phyloP scores from a whole-genome alignment of 23 tunicate genomes.

The Ciona savignyi region DNA sequence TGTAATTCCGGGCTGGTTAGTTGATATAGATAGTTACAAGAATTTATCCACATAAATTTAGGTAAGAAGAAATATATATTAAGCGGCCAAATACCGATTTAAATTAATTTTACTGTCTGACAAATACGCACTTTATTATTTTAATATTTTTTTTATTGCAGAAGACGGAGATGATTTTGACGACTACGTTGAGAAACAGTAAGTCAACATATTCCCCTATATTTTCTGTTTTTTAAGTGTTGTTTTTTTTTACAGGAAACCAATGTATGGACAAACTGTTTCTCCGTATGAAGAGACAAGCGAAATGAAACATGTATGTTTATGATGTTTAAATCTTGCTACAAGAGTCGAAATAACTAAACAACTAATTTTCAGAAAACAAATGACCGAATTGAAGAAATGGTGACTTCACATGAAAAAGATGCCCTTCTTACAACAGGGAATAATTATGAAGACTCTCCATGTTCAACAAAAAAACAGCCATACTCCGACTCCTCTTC shows the following conservation, averaged over 20 bases:
- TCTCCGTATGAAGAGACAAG: not conserved
- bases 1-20: too few relatives aligned
- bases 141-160: not conserved
- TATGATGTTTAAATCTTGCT: too few relatives aligned
- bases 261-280: not conserved
- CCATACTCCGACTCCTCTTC: not conserved
- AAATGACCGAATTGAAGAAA: not conserved
- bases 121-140: too few relatives aligned
- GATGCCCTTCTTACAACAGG: slow-evolving; percentile 14
- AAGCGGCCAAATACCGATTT: too few relatives aligned
- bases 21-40: too few relatives aligned
- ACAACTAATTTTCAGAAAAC: not conserved
- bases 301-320: not conserved
- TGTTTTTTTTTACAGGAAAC: slow-evolving; percentile 15
- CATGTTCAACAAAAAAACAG: not conserved
- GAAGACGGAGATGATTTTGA: slow-evolving; percentile 27
- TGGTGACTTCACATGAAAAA: slow-evolving; percentile 5
- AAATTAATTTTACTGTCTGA: too few relatives aligned
- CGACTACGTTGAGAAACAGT: slow-evolving; percentile 29
- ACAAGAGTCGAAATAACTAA: not conserved
- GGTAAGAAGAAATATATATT: not conserved
- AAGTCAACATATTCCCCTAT: slow-evolving; percentile 7
- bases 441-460: not conserved
- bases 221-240: not conserved
- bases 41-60: too few relatives aligned